Evolutionary conservation across 2,888 invertebrate species (phyloP).

Genomic region (Troides aeacus): DNA sequence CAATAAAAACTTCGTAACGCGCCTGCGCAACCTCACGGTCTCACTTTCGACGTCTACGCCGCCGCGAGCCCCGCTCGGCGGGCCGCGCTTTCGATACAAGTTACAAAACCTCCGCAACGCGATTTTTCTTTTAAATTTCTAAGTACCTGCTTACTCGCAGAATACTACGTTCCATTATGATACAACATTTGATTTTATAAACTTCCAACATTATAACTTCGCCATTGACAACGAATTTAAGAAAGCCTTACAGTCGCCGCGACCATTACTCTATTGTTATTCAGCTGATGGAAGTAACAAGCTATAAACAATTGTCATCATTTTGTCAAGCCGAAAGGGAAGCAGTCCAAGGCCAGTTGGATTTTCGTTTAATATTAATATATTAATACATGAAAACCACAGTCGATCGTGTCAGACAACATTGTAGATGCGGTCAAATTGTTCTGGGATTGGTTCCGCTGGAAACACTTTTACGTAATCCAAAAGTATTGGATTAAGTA

Average conservation of each 20-base stretch:
- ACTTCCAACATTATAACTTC: neutral
- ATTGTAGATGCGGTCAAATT: slow-evolving; percentile 64
- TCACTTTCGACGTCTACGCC: slow-evolving; percentile 72
- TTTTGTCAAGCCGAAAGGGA: slow-evolving; percentile 77
- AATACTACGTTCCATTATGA: neutral
- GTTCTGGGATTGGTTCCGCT: slow-evolving; percentile 46
- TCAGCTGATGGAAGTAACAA: slow-evolving; percentile 58
- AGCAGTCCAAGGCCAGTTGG: slow-evolving; percentile 72
- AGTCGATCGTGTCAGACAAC: slow-evolving; percentile 69
- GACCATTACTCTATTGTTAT: slow-evolving; percentile 42
- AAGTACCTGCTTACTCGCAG: slow-evolving; percentile 32
- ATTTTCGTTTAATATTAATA: slow-evolving; percentile 72
- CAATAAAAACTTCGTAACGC: slow-evolving; percentile 78
- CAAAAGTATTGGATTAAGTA: slow-evolving; percentile 33
- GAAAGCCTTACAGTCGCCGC: slow-evolving; percentile 52
- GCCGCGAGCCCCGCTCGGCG: slow-evolving; percentile 57
- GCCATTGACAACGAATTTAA: slow-evolving; percentile 23
- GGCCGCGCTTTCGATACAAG: slow-evolving; percentile 69
- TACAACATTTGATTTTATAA: neutral
- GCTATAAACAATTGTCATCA: slow-evolving; percentile 75
- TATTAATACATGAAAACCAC: slow-evolving; percentile 64
- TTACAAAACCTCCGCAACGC: slow-evolving; percentile 73
- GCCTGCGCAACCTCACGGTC: slow-evolving; percentile 77
- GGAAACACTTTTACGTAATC: slow-evolving; percentile 62
- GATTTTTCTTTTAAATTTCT: slow-evolving; percentile 73